Base-by-base conservation (phyloP, 2,888 invertebrate genomes). In the Eupelmus urozonus region DNA sequence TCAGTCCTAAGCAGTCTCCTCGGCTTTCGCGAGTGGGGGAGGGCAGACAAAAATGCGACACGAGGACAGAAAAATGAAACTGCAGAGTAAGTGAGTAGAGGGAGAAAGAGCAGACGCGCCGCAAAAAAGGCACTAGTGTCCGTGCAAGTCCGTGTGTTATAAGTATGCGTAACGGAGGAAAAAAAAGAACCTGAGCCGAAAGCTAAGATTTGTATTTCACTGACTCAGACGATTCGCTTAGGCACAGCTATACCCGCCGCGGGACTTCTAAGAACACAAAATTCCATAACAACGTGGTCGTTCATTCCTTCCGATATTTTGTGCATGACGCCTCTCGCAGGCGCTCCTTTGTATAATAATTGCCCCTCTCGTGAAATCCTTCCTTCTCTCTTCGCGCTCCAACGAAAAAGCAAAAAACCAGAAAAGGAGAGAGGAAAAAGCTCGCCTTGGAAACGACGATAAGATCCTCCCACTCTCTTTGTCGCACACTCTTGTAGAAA, bases 211-310 rank as follows among this genome's bases (percentile, higher is more conserved):
- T 34, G 1, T n/a, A 25, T 62, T 62, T 57, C 49, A 60, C 45
- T 79, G 63, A 81, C 84, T 88, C 85, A 88, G 83, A 87, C 83
- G 82, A 83, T 82, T 79, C 86, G 85, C 77, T 88, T 87, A 85
- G 85, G 86, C 80, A 83, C 84, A 85, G 85, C 83, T 69, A 71
- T 62, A 85, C 87, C 86, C 87, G 87, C 83, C 81, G 86, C 87
- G 85, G 88, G 88, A 88, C 88, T 88, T 88, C 88, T 88, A 88
- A 88, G 88, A 85, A 88, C 87, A 76, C 78, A 59, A 72, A 70
- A 75, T 77, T 78, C 71, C 73, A 80, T 79, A 76, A 78, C 71
- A 76, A 67, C 75, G 78, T 76, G 74, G 16, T 80, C 66, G 29
- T 51, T 77, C 74, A 77, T 74, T 75, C 71, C 76, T 73, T 69